Base-by-base conservation (phyloP, 2,113 vertebrate genomes). In the Acanthochromis polyacanthus region DNA sequence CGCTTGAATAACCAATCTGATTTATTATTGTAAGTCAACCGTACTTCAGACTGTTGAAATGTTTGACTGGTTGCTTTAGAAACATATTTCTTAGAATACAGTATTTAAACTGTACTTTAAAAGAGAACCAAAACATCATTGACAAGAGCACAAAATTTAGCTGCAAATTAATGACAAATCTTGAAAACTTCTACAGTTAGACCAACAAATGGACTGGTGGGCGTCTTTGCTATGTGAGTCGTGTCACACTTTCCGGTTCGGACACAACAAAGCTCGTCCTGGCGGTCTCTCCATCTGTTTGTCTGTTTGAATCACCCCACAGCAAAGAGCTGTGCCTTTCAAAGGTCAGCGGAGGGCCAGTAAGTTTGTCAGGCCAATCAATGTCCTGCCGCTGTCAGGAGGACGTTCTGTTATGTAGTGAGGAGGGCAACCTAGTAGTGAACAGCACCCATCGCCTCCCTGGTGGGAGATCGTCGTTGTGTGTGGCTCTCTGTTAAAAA, bases 311-410 rank as follows among this genome's bases (percentile, higher is more conserved):
- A 28, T 57, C 84, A 86, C 81, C 83, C 74, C 88, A 78, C 76
- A 80, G 76, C 58, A 84, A 71, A 36, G 89, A 94, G 87, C 86
- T 85, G 83, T 89, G 83, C 90, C 79, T 88, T 85, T 91, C 83
- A 94, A 95, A 96, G 95, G 95, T 96, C 95, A 95, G 17, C 5
- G 38, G 78, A 92, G 79, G 92, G 84, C 75, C 78, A 75, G 82
- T 71, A 87, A 93, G 82, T 94, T 92, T 89, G 84, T 94, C 87
- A 92, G 93, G 82, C 91, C 93, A 95, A 97, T 96, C 95, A 92
- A 95, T 95, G 84, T 59, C 58, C 69, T 80, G 89, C 86, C 55
- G 89, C 82, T 84, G 85, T 92, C 91, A 92, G 93, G 94, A 95
- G 95, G 93, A 93, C 76, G 78, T 68, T 96, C 95, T 92, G 91